A percentile compares a stretch with the other conserved stretches of the same genome.
phyloP scores from a whole-genome alignment of 1,140 invertebrate genomes.

The Rhopalosiphum maidis region DNA sequence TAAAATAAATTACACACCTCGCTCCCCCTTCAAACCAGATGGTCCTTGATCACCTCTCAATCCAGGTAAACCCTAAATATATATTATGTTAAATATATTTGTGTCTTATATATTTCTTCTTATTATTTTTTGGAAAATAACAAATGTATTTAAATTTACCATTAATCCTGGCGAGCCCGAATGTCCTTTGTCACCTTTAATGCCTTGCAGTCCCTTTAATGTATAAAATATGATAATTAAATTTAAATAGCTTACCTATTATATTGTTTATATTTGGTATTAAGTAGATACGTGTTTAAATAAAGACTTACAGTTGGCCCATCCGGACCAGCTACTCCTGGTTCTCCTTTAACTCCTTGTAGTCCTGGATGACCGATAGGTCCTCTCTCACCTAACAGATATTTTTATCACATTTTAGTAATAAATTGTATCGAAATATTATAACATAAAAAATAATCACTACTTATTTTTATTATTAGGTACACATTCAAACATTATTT shows the following conservation, averaged over 20 bases:
- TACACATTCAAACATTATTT: background rate
- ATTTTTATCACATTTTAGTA: background rate
- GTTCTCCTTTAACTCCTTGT: slow-evolving; percentile 74
- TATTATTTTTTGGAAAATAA: too few relatives aligned
- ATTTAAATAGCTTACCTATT: background rate
- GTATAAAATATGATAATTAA: slow-evolving; percentile 31
- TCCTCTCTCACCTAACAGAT: slow-evolving; percentile 61
- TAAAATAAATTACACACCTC: slow-evolving; percentile 26
- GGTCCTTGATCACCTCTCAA: slow-evolving; percentile 63
- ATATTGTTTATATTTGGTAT: background rate
- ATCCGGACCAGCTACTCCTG: slow-evolving; percentile 73
- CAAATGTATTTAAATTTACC: slow-evolving; percentile 61
- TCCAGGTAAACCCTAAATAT: slow-evolving; percentile 55
- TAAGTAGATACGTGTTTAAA: background rate
- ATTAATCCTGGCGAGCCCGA: slow-evolving; percentile 75
- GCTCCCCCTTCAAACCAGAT: slow-evolving; percentile 49
- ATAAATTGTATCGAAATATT: background rate
- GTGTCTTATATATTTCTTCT: background rate
- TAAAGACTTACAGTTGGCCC: slow-evolving; percentile 65
- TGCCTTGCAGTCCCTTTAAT: slow-evolving; percentile 71
- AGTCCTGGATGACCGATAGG: slow-evolving; percentile 74
- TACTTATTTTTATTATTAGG: background rate
- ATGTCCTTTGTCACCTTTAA: slow-evolving; percentile 77
- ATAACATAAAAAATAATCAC: background rate
- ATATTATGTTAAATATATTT: background rate